Evolutionary conservation across 2,888 invertebrate genomes (phyloP).

Genomic region (Sepioteuthis lessoniana): DNA sequence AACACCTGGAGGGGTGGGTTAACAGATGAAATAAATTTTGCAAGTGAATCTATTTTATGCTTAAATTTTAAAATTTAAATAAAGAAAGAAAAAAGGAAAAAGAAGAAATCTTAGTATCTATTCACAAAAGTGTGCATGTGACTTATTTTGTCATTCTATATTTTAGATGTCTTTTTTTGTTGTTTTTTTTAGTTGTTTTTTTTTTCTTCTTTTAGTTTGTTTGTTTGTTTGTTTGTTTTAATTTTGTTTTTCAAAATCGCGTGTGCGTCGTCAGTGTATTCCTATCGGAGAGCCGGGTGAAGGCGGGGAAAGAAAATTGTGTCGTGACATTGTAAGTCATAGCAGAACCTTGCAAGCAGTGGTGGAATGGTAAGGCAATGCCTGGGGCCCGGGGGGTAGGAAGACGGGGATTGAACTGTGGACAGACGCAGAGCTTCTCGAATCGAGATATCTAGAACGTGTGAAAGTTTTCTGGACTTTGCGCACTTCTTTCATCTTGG

Average conservation of each 20-base stretch:
- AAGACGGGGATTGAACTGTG: background rate
- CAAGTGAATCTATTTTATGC: no score
- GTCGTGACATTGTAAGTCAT: background rate
- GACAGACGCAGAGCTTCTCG: background rate
- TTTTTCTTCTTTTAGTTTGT: no score
- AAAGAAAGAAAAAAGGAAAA: no score
- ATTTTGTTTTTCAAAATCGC: background rate
- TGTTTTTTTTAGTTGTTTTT: no score
- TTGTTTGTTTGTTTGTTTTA: no score
- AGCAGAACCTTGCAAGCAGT: background rate
- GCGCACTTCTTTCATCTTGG: constrained; percentile 23
- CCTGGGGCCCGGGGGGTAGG: background rate
- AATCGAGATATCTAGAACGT: constrained; percentile 1
- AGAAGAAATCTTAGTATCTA: background rate
- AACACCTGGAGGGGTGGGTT: no score
- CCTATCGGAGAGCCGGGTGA: background rate
- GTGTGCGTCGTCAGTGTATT: background rate
- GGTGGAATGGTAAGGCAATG: background rate
- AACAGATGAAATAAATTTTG: no score
- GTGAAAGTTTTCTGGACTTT: background rate
- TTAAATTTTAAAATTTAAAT: no score
- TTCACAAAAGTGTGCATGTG: background rate
- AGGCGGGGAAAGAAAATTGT: background rate
- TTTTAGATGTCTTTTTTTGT: background rate
- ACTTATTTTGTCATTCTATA: background rate